Evolutionary conservation across 1,140 invertebrate genomes (phyloP).

Genomic region (Cydia fagiglandana): DNA sequence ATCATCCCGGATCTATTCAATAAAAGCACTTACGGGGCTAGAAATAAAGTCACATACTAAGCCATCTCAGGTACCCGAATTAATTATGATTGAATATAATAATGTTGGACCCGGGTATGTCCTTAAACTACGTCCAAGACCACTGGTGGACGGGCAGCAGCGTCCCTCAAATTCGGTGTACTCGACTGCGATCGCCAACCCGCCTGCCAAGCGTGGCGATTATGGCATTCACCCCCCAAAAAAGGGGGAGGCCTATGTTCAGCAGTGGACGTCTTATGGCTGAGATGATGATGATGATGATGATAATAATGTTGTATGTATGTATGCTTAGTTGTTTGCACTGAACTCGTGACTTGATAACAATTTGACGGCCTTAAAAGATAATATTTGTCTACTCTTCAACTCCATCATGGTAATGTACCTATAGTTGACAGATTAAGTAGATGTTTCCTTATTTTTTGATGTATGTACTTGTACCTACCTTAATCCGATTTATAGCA

Average conservation of each 20-base stretch:
- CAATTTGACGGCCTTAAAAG: slow-evolving; percentile 21
- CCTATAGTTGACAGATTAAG: slow-evolving; percentile 24
- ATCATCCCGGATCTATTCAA: neutral
- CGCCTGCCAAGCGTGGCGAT: too few relatives aligned
- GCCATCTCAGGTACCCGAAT: neutral
- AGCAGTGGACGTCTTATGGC: too few relatives aligned
- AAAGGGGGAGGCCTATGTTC: too few relatives aligned
- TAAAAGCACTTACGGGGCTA: neutral
- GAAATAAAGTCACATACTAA: neutral
- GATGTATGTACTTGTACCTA: neutral
- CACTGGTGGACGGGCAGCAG: too few relatives aligned
- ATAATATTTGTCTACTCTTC: slow-evolving; percentile 11
- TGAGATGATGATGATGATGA: too few relatives aligned
- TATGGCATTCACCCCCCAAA: too few relatives aligned
- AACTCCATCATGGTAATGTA: neutral
- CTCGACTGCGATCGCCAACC: too few relatives aligned
- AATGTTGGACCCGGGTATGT: too few relatives aligned
- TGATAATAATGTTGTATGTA: neutral
- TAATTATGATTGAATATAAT: neutral
- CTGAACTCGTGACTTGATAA: slow-evolving; percentile 25
- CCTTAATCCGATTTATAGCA: neutral
- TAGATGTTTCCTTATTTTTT: slow-evolving; percentile 13
- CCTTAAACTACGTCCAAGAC: too few relatives aligned
- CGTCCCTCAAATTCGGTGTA: too few relatives aligned
- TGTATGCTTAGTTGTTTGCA: slow-evolving; percentile 10